Evolutionary conservation across 37 sponge, comb jelly and placozoan genomes (phyloP).

Genomic region (Spongia lamella): DNA sequence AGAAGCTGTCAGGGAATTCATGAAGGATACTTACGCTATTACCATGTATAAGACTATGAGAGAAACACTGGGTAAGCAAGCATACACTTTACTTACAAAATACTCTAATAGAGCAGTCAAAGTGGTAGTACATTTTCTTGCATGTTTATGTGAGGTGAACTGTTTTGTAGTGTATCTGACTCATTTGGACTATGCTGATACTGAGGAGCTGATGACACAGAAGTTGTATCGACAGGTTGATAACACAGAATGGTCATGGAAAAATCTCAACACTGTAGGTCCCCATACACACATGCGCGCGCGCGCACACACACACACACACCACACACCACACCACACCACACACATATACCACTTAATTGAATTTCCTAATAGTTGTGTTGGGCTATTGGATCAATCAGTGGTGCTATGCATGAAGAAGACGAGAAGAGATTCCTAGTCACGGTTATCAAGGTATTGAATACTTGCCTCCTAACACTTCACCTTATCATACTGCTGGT

Average conservation of each 20-base stretch:
- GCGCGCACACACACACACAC: neutral
- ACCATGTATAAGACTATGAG: slow-evolving; percentile 99
- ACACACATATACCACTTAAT: neutral
- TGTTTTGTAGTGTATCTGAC: slow-evolving; percentile 90
- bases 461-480: neutral
- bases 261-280: slow-evolving; percentile 94
- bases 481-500: neutral
- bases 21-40: slow-evolving; percentile 99
- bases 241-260: slow-evolving; percentile 98
- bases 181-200: slow-evolving; percentile 93
- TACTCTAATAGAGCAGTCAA: no score
- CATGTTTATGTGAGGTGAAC: no score
- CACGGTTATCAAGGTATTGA: slow-evolving; percentile 86
- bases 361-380: slow-evolving; percentile 69
- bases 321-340: neutral
- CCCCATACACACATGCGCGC: neutral
- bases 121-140: no score
- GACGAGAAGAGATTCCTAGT: slow-evolving; percentile 99
- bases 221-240: slow-evolving; percentile 92
- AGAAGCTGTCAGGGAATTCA: slow-evolving; percentile 97
- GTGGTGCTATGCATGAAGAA: slow-evolving; percentile 98
- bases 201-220: slow-evolving; percentile 94
- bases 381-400: slow-evolving; percentile 99
- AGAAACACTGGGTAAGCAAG: slow-evolving; percentile 86
- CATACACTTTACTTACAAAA: neutral